Base-by-base conservation (phyloP, 2,888 invertebrate species). In the Maniola hyperantus region DNA sequence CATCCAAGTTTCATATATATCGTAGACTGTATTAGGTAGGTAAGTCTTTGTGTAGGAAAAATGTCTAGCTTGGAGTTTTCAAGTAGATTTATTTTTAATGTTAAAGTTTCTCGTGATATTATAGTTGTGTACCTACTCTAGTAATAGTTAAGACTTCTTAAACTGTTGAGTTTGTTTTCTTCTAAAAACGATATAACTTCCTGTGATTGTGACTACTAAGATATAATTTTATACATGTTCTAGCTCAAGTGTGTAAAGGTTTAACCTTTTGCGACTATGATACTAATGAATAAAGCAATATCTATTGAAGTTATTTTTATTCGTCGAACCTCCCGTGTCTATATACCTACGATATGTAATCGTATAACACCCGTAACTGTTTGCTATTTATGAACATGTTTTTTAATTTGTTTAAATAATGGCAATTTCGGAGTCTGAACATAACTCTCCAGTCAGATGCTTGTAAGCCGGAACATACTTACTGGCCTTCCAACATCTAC, bases 141-240 rank as follows among this genome's bases (percentile, higher is more conserved):
- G 34, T 67, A 26, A 26, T 26, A 50, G 55, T 73, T 26, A 73
- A 76, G 71, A 71, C 71, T 73, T 73, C 65, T 73, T 78, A 77
- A 82, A 83, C 79, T 77, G 80, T 82, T 75, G 83, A 75, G 66
- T 81, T 84, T 83, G 80, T 84, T 85, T 83, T 82, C 85, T 79
- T 85, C 80, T 83, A 86, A 85, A 81, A 79, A 83, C 82, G 80
- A 78, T 81, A 73, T 80, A 88, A 81, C 84, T 89, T 91, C 88
- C 89, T 91, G 91, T 91, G 89, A 91, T 90, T 84, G 82, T 88
- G 84, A 87, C 85, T 89, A 87, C 85, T 87, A 77, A 85, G 87
- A 70, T 76, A 71, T 74, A 87, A 87, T 89, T 91, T 89, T 90
- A 84, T 89, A 91, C 88, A 80, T 83, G 83, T 85, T 85, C 79